Base-by-base conservation (phyloP, 2,888 invertebrate species). In the Microdon myrmicae region DNA sequence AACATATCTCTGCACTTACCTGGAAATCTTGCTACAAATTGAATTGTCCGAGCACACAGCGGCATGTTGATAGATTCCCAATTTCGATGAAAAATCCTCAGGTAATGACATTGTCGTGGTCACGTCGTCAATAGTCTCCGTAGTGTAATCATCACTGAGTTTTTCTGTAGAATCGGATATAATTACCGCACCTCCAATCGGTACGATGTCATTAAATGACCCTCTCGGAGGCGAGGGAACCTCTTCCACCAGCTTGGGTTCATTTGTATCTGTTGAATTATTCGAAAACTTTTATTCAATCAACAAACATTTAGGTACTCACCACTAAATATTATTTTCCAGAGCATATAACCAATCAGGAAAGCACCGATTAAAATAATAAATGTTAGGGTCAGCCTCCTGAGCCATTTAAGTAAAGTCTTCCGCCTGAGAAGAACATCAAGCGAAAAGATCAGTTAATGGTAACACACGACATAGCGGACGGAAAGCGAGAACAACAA, bases 1-100 rank as follows among this genome's bases (percentile, higher is more conserved):
- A 9, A 26, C 32, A 32, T 23, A 2, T 13, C 12, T 9, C 6
- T 23, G 6, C 20, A 54, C 83, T 81, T 81, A 93, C 93, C 85
- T 89, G 78, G 92, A 93, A 71, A 93, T 86, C 72, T 84, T 79
- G 4, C 92, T 91, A 79, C 94, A 94, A 9, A 85, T 83, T 3
- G 84, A 82, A 0, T 86, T 87, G 74, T 94, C 94, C 0, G 90
- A 87, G 74, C 90, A 90, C 4, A 94, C 89, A 0, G 92, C 92
- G 1, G 87, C 90, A 47, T 82, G 83, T 34, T 75, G 54, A 28
- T 68, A 77, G 9, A 74, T 53, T 4, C 75, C 77, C 68, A 76
- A 48, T 29, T 66, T 72, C 1, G 76, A 77, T 1, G 51, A 34
- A 19, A 72, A 74, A 3, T 60, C 61, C 2, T 60, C 67, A 3